These are phyloP conservation scores for Cabera pusaria DNA, from an alignment of 2,888 invertebrate species.

Conservation along the genomic window DNA sequence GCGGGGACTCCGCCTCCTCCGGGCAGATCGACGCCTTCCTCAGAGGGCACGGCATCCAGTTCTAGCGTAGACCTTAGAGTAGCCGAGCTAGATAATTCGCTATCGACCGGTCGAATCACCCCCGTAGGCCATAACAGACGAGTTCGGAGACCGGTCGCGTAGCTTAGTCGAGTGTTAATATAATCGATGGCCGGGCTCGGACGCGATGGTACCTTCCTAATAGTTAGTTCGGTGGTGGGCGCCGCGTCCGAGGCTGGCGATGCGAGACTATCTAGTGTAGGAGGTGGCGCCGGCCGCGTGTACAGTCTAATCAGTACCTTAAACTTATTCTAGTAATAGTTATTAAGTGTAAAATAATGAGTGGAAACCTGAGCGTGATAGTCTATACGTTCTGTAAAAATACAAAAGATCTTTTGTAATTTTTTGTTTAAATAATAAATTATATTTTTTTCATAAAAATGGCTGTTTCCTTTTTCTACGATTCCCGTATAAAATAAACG, in stretches of 20 bases:
- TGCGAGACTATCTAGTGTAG: constrained; percentile 12
- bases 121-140: constrained; percentile 55
- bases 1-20: constrained; percentile 76
- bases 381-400: constrained; percentile 59
- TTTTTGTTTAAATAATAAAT: constrained; percentile 80
- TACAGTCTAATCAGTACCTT: constrained; percentile 78
- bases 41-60: constrained; percentile 87
- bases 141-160: constrained; percentile 47
- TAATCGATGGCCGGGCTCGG: constrained; percentile 28
- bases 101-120: constrained; percentile 44
- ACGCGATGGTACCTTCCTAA: constrained; percentile 2
- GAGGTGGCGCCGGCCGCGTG: constrained; percentile 44
- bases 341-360: constrained; percentile 58
- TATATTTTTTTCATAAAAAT: constrained; percentile 70
- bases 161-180: constrained; percentile 51
- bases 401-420: constrained; percentile 69
- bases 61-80: constrained; percentile 61
- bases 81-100: constrained; percentile 54
- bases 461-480: constrained; percentile 26
- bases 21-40: constrained; percentile 93
- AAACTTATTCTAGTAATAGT: constrained; percentile 63
- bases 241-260: constrained; percentile 11
- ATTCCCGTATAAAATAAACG: no score
- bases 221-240: neutral
- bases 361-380: constrained; percentile 56